Base-by-base conservation (phyloP, 2,797 vertebrate genomes). In the Morus bassanus region DNA sequence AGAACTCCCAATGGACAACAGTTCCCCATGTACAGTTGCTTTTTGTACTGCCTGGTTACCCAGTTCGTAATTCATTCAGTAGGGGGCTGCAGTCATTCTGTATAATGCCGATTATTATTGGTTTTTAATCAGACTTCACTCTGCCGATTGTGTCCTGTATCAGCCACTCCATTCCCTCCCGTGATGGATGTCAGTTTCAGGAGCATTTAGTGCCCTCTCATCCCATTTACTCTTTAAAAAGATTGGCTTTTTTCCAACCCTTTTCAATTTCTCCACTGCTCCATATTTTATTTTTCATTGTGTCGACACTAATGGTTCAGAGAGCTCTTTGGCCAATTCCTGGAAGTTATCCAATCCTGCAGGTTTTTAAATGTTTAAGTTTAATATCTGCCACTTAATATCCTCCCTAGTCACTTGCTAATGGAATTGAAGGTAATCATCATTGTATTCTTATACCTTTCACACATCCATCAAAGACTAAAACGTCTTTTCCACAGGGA, bases 321-420 rank as follows among this genome's bases (percentile, higher is more conserved):
- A 93, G 88, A 93, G 57, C 79, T 89, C 61, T 74, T 91, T 85
- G 81, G 76, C 41, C 87, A 93, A 6, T 89, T 94, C 82, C 89
- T 94, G 93, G 94, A 94, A 94, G 82, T 91, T 86, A 88, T 94
- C 79, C 88, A 90, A 65, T 69, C 50, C 65, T 94, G 56, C 22
- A 94, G 79, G 56, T 46, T 95, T 92, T 83, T 70, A 84, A 93
- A 89, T 59, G 63, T 82, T 88, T 61, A 92, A 91, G 82, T 90
- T 96, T 95, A 95, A 84, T 95, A 93, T 68, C 76, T 88, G 85
- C 81, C 82, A 85, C 77, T 93, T 85, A 93, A 92, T 92, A 91
- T 75, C 76, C 57, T 96, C 82, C 89, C 89, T 86, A 94, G 78
- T 84, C 70, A 75, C 57, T 93, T 56, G 22, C 87, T 96, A 96